Evolutionary conservation across 2,888 invertebrate genomes (phyloP), one percentile per base, ranked within the genome.

Genomic region (Sesamia inferens): DNA sequence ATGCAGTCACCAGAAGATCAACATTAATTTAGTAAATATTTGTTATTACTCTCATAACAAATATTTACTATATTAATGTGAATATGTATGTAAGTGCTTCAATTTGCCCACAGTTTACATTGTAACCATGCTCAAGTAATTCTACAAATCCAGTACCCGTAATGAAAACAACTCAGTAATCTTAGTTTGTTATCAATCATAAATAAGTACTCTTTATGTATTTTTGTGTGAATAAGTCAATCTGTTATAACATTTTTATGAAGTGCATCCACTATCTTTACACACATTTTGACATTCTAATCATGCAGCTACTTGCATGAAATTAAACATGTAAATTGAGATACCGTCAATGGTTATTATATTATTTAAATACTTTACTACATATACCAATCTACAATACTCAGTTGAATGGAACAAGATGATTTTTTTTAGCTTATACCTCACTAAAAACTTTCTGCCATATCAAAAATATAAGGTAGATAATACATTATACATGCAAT

Each of bases 401-500:
- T 10, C 39, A 47, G 10, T 55, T 47, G 16, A 39, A 42, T 55
- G 5, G 58, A 44, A 58, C 8, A 22, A 16, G 2, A 58, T 44
- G 0, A 58, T 22, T 24, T 22, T 44, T 68, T 16, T 16, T 22
- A 31, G 5, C 14, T 44, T 22, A 22, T 61, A 54, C 6, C 4
- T 16, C 10, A 58, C 2, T 24, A 39, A 62, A 11, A 24, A 39
- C 31, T 54, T 44, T 61, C n/a, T 62, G 5, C 2, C 11, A 22
- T 24, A 39, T 24, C 19, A 39, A 42, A 48, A 58, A 14, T 59
- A 54, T 31, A 22, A 39, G 59, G 31, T 42, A 47, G 42, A 31
- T 31, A 76, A 76, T 24, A n/a, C 2, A 61, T 8, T 22, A 8
- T 22, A 19, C 48, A 44, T 68, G 58, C 39, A 66, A 55, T 48